Evolutionary conservation across 2,113 vertebrate genomes (phyloP).

Genomic region (Lasiurus cinereus): DNA sequence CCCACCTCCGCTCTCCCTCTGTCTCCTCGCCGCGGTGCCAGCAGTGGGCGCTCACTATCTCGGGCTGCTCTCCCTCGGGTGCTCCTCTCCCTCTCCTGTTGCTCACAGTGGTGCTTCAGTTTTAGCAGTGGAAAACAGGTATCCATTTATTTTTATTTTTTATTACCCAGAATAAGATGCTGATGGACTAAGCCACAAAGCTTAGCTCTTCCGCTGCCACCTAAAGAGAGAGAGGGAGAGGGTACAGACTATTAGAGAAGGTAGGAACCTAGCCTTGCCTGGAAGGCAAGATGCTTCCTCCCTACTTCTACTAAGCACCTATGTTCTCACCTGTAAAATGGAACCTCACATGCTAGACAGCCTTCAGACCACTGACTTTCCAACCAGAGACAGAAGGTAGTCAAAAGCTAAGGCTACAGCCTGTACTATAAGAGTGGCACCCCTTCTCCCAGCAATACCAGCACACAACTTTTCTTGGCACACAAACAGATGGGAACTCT

Average conservation of each 20-base stretch:
- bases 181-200: constrained; percentile 95
- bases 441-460: not conserved
- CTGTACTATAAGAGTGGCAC: not conserved
- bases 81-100: constrained; percentile 93
- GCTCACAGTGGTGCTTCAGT: constrained; percentile 98
- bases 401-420: not conserved
- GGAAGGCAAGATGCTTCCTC: not conserved
- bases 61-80: constrained; percentile 88
- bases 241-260: not conserved
- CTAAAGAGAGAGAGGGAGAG: constrained; percentile 80
- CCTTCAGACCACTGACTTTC: not conserved
- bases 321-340: not conserved
- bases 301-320: not conserved
- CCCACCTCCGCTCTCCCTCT: constrained; percentile 87
- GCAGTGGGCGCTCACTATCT: constrained; percentile 89
- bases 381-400: not conserved
- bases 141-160: constrained; percentile 98
- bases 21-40: constrained; percentile 90
- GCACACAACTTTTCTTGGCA: not conserved
- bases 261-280: not conserved
- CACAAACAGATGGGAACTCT: rapidly evolving
- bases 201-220: constrained; percentile 94
- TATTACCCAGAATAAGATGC: constrained; percentile 99
- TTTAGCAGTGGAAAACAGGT: constrained; percentile 99
- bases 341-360: not conserved